Percentiles rank a stretch among this genome's conserved stretches.
These are phyloP conservation scores for Cryptus armator DNA, from an alignment of 2,888 invertebrate species.

Conservation along the genomic window DNA sequence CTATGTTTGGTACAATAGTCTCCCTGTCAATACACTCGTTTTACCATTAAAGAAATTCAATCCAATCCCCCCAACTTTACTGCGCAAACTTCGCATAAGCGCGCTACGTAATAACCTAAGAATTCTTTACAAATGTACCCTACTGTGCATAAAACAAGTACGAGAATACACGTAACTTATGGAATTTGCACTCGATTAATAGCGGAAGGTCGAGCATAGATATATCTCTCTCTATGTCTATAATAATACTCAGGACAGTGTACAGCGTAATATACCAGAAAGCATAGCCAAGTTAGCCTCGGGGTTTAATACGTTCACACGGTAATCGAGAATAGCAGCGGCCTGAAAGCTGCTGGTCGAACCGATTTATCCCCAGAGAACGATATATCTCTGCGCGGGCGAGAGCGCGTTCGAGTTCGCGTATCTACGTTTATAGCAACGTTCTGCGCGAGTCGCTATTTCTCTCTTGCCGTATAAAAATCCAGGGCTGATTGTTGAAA, in stretches of 20 bases:
- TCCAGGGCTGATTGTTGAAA: slow-evolving; percentile 31
- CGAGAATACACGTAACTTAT: slow-evolving; percentile 26
- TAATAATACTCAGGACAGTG: background rate
- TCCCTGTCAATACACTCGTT: background rate
- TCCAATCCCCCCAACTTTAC: background rate
- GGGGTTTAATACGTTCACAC: slow-evolving; percentile 60
- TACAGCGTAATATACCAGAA: background rate
- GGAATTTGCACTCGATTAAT: slow-evolving; percentile 57
- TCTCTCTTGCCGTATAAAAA: background rate
- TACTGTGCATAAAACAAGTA: slow-evolving; percentile 37
- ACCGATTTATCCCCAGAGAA: slow-evolving; percentile 52
- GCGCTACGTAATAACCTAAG: slow-evolving; percentile 4
- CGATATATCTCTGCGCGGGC: slow-evolving; percentile 29
- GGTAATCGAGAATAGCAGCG: slow-evolving; percentile 46
- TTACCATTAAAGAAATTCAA: background rate
- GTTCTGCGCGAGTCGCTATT: slow-evolving; percentile 23
- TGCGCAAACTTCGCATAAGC: background rate
- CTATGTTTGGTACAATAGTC: too few species aligned
- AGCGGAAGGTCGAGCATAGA: slow-evolving; percentile 47
- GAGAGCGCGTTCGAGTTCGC: slow-evolving; percentile 4
- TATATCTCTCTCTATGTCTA: background rate
- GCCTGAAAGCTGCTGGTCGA: slow-evolving; percentile 43
- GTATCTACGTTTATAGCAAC: slow-evolving; percentile 14
- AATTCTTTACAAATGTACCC: slow-evolving; percentile 31
- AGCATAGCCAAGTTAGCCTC: slow-evolving; percentile 15